Conservation (phyloP, 2,113 vertebrate species). For the Alexandromys fortis region DNA sequence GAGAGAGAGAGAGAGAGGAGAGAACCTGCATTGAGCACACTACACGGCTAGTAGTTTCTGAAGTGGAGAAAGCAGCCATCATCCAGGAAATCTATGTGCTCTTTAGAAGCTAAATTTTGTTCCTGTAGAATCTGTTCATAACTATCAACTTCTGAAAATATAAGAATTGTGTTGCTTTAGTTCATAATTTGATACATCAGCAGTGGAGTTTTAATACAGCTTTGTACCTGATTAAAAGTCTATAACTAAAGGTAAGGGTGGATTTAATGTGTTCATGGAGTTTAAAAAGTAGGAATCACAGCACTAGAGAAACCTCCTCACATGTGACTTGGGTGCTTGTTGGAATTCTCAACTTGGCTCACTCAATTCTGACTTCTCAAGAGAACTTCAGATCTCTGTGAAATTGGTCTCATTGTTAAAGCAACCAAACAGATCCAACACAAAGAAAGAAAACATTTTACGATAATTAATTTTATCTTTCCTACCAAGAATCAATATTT, state of each 20-base stretch:
- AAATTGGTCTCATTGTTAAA: neutral
- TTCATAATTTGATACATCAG: neutral
- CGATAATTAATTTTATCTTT: conserved; percentile 2
- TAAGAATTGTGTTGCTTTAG: neutral
- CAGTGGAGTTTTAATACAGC: neutral
- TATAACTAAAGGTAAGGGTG: neutral
- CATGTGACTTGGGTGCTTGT: neutral
- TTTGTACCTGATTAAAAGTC: neutral
- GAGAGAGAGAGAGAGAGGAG: neutral
- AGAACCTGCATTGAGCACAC: accelerated
- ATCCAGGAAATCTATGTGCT: neutral
- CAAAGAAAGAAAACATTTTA: conserved; percentile 5
- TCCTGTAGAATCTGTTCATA: neutral
- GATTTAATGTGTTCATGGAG: neutral
- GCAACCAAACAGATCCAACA: conserved; percentile 19
- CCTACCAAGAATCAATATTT: neutral
- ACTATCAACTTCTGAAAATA: neutral
- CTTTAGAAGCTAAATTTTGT: neutral
- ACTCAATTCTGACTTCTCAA: neutral
- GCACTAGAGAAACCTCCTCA: neutral
- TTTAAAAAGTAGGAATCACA: neutral
- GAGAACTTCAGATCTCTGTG: neutral
- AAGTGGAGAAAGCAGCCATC: neutral
- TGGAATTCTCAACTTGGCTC: neutral
- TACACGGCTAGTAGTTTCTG: neutral